phyloP scores from a whole-genome alignment of 2,888 invertebrate genomes.

The Priocnemis perturbator region DNA sequence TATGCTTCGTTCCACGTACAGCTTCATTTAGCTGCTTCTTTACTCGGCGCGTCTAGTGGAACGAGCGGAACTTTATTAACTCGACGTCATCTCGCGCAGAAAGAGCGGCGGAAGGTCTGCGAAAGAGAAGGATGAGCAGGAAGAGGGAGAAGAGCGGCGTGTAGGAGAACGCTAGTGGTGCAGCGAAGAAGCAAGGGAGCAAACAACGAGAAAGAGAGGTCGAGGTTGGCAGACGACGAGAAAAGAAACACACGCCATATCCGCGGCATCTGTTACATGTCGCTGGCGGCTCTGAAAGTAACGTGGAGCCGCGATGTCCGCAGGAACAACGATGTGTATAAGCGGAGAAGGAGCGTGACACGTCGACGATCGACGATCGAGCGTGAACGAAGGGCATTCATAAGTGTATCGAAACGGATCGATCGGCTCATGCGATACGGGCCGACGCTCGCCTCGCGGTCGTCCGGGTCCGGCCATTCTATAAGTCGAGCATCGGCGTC shows the following conservation, averaged over 20 bases:
- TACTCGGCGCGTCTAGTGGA: slow-evolving; percentile 14
- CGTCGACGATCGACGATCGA: slow-evolving; percentile 14
- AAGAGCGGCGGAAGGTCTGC: not conserved
- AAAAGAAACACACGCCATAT: slow-evolving; percentile 43
- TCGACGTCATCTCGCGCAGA: slow-evolving; percentile 4
- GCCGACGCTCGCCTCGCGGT: slow-evolving; percentile 26
- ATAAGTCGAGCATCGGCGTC: slow-evolving; percentile 36
- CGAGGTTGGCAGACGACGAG: slow-evolving; percentile 11
- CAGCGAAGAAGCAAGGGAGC: not conserved
- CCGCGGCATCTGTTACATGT: slow-evolving; percentile 42
- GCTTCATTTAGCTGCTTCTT: slow-evolving; percentile 59
- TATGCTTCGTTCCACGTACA: slow-evolving; percentile 58
- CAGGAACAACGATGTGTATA: slow-evolving; percentile 1
- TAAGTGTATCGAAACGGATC: slow-evolving; percentile 45
- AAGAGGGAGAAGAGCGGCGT: slow-evolving; percentile 3
- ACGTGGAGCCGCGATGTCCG: not conserved
- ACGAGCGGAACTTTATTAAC: not conserved
- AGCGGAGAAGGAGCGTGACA: slow-evolving; percentile 15
- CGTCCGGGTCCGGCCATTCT: slow-evolving; percentile 48
- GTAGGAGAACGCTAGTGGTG: not conserved
- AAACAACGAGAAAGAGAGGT: not conserved
- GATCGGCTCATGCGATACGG: slow-evolving; percentile 37
- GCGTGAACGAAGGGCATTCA: slow-evolving; percentile 26
- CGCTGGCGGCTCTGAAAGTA: slow-evolving; percentile 6
- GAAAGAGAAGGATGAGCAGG: slow-evolving; percentile 23